Evolutionary conservation across 2,888 invertebrate genomes (phyloP).

Genomic region (Pseudococcus jackbeardsleyi): DNA sequence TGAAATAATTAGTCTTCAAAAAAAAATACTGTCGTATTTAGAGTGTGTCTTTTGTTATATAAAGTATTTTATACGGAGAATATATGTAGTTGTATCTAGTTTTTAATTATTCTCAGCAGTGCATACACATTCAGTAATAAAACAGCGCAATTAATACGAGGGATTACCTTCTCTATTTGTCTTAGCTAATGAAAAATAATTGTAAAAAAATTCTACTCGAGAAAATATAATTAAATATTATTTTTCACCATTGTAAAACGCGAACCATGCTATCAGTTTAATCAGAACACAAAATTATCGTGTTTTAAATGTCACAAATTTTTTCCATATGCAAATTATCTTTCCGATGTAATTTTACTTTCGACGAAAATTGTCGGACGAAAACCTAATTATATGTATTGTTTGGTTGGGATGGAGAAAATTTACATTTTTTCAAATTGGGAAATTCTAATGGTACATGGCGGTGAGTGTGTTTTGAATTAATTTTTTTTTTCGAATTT

Average conservation of each 20-base stretch:
- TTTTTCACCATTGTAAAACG: neutral
- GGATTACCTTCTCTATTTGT: constrained; percentile 29
- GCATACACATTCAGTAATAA: constrained; percentile 3
- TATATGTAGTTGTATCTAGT: neutral
- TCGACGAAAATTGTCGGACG: neutral
- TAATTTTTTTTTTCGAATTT: no score
- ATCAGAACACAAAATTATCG: neutral
- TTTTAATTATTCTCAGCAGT: constrained; percentile 35
- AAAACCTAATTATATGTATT: neutral
- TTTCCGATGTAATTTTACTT: neutral
- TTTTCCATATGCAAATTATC: neutral
- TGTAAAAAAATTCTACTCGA: neutral
- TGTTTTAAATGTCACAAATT: neutral
- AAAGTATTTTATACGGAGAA: neutral
- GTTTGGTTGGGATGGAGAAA: no score
- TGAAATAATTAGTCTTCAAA: constrained; percentile 53
- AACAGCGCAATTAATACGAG: constrained; percentile 17
- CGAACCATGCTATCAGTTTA: neutral
- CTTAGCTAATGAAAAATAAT: constrained; percentile 17
- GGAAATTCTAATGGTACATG: no score
- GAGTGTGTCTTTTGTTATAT: constrained; percentile 45
- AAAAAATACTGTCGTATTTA: constrained; percentile 50
- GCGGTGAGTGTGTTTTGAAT: no score
- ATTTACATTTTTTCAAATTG: no score
- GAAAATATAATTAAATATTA: neutral